Percentiles rank a stretch among this genome's conserved stretches.
phyloP scores from a whole-genome alignment of 2,797 vertebrate species.

The Syngnathus rostellatus region DNA sequence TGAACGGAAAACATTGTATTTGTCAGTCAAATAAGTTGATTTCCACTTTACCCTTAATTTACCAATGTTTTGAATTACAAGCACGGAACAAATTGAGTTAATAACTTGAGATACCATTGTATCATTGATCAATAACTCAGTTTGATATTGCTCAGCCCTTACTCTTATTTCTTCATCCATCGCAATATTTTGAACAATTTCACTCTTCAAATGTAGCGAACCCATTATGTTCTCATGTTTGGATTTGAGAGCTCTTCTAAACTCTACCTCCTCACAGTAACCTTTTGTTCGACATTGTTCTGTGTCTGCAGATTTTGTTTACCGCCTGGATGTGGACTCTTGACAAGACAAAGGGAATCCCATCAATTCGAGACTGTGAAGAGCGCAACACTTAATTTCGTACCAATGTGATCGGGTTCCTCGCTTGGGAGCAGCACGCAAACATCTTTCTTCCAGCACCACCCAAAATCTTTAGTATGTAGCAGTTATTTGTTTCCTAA shows the following conservation, averaged over 20 bases:
- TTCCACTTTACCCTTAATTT: too few species aligned
- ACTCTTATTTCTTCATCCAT: too few species aligned
- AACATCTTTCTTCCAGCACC: conserved; percentile 3
- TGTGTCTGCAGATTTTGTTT: conserved; percentile 46
- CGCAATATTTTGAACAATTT: too few species aligned
- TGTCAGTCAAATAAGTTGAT: background rate
- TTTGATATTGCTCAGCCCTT: too few species aligned
- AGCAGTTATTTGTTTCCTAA: background rate
- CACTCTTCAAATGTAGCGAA: too few species aligned
- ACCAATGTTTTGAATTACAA: too few species aligned
- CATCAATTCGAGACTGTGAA: conserved; percentile 34
- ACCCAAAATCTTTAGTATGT: background rate
- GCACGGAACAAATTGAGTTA: too few species aligned
- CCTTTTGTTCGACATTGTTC: background rate
- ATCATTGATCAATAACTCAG: background rate
- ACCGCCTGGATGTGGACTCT: conserved; percentile 27
- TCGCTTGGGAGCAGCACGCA: conserved; percentile 9
- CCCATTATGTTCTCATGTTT: too few species aligned
- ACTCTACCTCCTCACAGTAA: too few species aligned
- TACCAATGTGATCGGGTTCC: conserved; percentile 10
- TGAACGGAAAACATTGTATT: background rate
- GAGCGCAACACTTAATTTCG: conserved; percentile 18
- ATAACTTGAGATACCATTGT: background rate
- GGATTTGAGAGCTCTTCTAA: too few species aligned
- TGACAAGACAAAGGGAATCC: conserved; percentile 19